Conservation (phyloP, 1,140 invertebrate genomes). For the Trachymyrmex cornetzi region DNA sequence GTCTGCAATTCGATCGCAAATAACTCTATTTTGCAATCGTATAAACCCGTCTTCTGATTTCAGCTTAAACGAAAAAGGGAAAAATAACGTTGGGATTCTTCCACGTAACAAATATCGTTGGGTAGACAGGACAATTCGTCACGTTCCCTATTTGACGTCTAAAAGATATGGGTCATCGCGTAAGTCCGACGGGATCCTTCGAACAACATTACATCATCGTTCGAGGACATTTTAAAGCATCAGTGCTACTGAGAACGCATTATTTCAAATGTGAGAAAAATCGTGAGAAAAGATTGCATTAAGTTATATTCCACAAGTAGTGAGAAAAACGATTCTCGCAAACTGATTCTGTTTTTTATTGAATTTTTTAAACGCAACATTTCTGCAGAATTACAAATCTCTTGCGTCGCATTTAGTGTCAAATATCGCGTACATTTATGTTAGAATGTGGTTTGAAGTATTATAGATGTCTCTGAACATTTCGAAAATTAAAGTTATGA, state of each 20-base stretch:
- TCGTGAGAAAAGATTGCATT: not conserved
- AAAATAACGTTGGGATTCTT: conserved; percentile 22
- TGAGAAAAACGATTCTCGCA: not conserved
- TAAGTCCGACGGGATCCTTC: conserved; percentile 19
- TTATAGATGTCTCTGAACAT: not conserved
- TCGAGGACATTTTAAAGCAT: not conserved
- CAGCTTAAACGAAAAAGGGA: not conserved
- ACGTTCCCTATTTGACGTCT: not conserved
- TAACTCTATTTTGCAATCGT: conserved; percentile 13
- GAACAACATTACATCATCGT: conserved; percentile 8
- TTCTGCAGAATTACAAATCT: not conserved
- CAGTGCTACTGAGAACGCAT: not conserved
- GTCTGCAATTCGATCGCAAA: conserved; percentile 4
- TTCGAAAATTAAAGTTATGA: not conserved
- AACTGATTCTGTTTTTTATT: conserved; percentile 14
- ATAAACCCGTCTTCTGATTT: not conserved
- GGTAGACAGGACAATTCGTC: conserved; percentile 19
- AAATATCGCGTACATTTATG: not conserved
- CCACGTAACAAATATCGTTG: conserved; percentile 18
- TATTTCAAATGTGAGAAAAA: conserved; percentile 1
- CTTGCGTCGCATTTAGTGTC: not conserved
- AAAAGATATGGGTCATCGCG: conserved; percentile 32
- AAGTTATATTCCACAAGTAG: not conserved
- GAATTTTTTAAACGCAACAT: not conserved
- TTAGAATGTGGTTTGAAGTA: too few species aligned